phyloP scores from a whole-genome alignment of 2,113 vertebrate species.

The Plecotus auritus region DNA sequence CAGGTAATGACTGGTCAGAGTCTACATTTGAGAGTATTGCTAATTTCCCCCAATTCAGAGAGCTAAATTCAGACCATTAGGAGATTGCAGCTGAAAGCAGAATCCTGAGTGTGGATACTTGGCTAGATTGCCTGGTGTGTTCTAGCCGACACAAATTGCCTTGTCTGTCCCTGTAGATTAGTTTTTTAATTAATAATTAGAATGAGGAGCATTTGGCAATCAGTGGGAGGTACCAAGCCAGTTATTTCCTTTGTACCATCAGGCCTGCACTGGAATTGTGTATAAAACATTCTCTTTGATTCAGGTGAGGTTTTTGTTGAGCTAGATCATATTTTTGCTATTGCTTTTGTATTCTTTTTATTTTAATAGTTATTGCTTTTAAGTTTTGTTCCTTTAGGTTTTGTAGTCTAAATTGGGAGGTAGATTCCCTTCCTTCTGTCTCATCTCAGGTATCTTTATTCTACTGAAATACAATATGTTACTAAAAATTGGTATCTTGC shows the following conservation, averaged over 20 bases:
- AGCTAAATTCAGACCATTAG: background rate
- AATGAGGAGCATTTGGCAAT: background rate
- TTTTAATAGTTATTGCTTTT: background rate
- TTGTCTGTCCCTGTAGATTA: background rate
- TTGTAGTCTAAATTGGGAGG: background rate
- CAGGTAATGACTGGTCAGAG: background rate
- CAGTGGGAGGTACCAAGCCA: background rate
- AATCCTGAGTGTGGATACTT: background rate
- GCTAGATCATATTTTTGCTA: background rate
- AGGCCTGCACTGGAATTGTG: background rate
- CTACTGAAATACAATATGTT: background rate
- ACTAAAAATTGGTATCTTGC: background rate
- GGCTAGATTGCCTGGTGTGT: background rate
- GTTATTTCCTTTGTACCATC: background rate
- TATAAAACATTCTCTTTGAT: background rate
- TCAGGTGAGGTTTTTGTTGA: background rate
- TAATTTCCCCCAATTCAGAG: background rate
- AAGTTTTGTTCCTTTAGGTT: background rate
- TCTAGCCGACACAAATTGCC: background rate
- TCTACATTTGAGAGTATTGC: background rate
- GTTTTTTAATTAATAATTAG: constrained; percentile 42
- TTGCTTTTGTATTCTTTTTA: background rate
- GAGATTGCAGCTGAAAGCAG: background rate
- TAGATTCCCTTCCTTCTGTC: background rate
- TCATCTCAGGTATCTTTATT: background rate